phyloP scores from a whole-genome alignment of 2,113 vertebrate genomes.

The Eira barbara region DNA sequence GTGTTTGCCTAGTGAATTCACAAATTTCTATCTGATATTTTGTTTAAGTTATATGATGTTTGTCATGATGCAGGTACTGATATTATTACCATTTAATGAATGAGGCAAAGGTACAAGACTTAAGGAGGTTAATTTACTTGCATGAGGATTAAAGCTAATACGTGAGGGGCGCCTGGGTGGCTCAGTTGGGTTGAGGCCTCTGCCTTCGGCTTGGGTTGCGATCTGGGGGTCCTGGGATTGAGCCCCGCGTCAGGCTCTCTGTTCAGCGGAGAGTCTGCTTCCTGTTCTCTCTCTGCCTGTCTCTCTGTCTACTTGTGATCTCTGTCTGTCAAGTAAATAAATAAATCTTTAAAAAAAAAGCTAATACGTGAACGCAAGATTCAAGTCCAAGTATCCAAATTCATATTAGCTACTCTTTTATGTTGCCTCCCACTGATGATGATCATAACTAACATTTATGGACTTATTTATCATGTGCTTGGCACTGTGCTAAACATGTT shows the following conservation, averaged over 20 bases:
- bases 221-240: too few relatives aligned
- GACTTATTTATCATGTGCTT: background rate
- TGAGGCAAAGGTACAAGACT: background rate
- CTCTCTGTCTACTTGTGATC: too few relatives aligned
- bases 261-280: too few relatives aligned
- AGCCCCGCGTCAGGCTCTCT: too few relatives aligned
- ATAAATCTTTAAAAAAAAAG: background rate
- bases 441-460: background rate
- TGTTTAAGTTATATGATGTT: background rate
- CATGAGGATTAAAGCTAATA: background rate
- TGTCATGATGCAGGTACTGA: background rate
- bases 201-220: too few relatives aligned
- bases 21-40: background rate
- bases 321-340: too few relatives aligned
- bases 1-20: background rate
- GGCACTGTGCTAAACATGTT: background rate
- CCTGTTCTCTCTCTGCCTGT: too few relatives aligned
- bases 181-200: too few relatives aligned
- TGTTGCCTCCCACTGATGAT: background rate
- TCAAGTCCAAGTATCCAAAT: background rate
- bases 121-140: background rate
- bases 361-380: background rate
- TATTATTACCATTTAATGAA: conserved; percentile 7
- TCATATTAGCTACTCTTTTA: background rate
- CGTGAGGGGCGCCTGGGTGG: background rate